phyloP scores from a whole-genome alignment of 2,113 vertebrate genomes.

The Phylloscopus trochilus region DNA sequence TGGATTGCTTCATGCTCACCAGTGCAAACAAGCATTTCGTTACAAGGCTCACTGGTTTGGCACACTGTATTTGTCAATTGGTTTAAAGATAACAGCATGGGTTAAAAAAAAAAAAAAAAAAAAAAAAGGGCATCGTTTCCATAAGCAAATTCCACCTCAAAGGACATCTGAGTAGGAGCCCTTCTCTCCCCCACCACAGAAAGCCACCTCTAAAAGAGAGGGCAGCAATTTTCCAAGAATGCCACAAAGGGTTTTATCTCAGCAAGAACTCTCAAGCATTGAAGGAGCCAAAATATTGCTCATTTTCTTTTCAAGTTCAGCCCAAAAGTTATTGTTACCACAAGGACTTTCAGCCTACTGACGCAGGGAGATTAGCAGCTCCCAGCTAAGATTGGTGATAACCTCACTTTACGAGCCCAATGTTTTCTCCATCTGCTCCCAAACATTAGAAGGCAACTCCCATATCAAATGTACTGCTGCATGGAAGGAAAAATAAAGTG shows the following conservation, averaged over 20 bases:
- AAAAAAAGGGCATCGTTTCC: neutral
- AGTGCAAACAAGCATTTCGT: neutral
- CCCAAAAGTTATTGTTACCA: slow-evolving; percentile 6
- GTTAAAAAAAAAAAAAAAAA: neutral
- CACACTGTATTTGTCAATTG: neutral
- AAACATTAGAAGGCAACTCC: neutral
- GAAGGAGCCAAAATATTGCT: slow-evolving; percentile 13
- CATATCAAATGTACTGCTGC: neutral
- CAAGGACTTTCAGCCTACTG: neutral
- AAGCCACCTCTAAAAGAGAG: neutral
- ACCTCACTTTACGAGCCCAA: neutral
- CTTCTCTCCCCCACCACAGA: neutral
- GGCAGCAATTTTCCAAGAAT: neutral
- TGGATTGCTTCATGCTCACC: neutral
- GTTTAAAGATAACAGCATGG: slow-evolving; percentile 26
- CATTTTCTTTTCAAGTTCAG: slow-evolving; percentile 12
- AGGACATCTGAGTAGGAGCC: neutral
- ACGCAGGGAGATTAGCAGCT: neutral
- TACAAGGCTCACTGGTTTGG: neutral
- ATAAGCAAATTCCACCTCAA: slow-evolving; percentile 23
- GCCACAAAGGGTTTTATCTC: slow-evolving; percentile 19
- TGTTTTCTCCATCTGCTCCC: neutral
- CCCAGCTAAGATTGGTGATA: neutral
- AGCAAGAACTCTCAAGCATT: neutral
- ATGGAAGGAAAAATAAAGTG: neutral